Percentiles rank a stretch among this genome's conserved stretches.
These are phyloP conservation scores for Euwallacea fornicatus DNA, from an alignment of 1,140 invertebrate species.

Conservation along the genomic window DNA sequence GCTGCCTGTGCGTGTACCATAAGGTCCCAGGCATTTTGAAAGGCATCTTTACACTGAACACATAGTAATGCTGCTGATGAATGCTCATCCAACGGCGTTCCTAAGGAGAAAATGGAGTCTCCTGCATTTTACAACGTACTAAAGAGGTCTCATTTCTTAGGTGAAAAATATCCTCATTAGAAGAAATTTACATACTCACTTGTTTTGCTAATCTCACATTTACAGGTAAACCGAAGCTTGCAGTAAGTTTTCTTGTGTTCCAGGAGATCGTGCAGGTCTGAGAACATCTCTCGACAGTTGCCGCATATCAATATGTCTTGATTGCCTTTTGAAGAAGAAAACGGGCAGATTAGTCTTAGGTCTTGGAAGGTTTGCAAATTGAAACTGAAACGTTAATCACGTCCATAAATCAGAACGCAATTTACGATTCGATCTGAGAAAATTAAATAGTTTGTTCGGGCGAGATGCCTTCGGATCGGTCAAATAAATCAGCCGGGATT, in stretches of 20 bases:
- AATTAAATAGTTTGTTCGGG: slow-evolving; percentile 31
- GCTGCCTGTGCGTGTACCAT: slow-evolving; percentile 80
- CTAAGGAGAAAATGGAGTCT: slow-evolving; percentile 30
- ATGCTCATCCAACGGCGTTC: slow-evolving; percentile 48
- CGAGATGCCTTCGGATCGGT: slow-evolving; percentile 20
- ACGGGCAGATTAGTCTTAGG: background rate
- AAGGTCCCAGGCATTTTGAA: slow-evolving; percentile 75
- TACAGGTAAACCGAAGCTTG: slow-evolving; percentile 82
- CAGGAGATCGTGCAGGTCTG: slow-evolving; percentile 77
- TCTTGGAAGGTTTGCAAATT: background rate
- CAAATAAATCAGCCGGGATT: slow-evolving; percentile 32
- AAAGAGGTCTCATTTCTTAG: too few species aligned
- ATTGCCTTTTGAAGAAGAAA: slow-evolving; percentile 63
- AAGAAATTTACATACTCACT: slow-evolving; percentile 45
- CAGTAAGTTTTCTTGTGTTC: slow-evolving; percentile 86
- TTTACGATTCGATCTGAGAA: slow-evolving; percentile 25
- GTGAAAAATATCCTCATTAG: too few species aligned
- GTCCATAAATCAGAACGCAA: slow-evolving; percentile 27
- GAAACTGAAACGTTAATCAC: slow-evolving; percentile 16
- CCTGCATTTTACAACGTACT: background rate
- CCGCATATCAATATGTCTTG: slow-evolving; percentile 87
- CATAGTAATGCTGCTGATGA: slow-evolving; percentile 60
- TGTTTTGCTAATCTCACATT: slow-evolving; percentile 63
- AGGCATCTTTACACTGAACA: slow-evolving; percentile 77
- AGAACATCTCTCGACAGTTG: slow-evolving; percentile 83